Evolutionary conservation across 2,797 vertebrate genomes (phyloP).

Genomic region (Sus cebifrons): DNA sequence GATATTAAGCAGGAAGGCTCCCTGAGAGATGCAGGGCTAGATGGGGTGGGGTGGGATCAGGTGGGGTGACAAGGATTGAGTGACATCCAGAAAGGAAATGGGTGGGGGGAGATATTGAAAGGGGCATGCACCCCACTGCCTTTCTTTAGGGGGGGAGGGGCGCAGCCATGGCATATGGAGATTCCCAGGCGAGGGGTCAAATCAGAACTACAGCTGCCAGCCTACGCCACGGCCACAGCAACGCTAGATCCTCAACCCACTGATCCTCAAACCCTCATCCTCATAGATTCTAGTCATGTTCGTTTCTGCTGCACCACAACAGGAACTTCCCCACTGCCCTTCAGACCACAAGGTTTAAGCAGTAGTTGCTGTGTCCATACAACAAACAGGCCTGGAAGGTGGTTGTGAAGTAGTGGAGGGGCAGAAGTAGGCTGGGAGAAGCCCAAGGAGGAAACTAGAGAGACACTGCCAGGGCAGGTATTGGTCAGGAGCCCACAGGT

Average conservation of each 20-base stretch:
- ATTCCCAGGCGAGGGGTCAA: no score
- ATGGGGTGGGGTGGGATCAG: accelerated
- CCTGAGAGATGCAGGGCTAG: not conserved
- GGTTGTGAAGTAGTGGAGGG: not conserved
- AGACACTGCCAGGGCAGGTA: not conserved
- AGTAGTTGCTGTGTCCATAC: not conserved
- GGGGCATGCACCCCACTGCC: no score
- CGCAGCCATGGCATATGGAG: no score
- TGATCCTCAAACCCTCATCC: no score
- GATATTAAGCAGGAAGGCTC: not conserved
- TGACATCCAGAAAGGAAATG: not conserved
- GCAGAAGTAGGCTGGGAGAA: not conserved
- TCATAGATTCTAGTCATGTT: no score
- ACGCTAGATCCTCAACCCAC: no score
- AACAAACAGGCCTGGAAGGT: not conserved
- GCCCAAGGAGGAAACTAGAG: accelerated
- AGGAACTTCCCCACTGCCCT: not conserved
- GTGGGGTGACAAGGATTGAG: not conserved
- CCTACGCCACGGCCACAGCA: no score
- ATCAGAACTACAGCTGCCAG: no score
- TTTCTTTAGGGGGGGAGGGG: no score
- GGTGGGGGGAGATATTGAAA: not conserved
- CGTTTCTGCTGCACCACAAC: no score
- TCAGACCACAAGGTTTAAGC: not conserved
- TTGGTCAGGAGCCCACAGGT: not conserved